Evolutionary conservation across 2,113 vertebrate species (phyloP), one percentile per base, ranked within the genome.

Genomic region (Saccopteryx bilineata): DNA sequence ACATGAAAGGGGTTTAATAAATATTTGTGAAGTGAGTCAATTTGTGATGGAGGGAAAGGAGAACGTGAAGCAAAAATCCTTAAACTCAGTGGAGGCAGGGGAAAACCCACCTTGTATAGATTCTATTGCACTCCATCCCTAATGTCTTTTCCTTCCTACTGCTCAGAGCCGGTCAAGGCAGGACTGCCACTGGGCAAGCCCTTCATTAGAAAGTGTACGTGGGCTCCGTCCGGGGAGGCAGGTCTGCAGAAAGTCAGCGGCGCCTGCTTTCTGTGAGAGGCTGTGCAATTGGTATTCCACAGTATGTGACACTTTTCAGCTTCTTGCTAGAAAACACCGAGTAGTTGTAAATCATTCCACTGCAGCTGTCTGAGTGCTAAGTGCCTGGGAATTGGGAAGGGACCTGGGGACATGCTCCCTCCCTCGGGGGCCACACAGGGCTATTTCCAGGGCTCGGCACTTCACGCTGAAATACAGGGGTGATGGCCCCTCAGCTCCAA

Each of bases 331-430:
- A 83, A 93, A 78, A 58, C 0, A 7, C 90, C 63, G 5, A 58
- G 92, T 4, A 68, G 85, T 14, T 96, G 79, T 96, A 96, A 97
- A 97, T 97, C 97, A 97, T 88, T 54, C 92, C 10, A 12, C 14
- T 12, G 54, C 85, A 89, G 85, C 94, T 96, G 96, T 95, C 95
- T 1, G 0, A 61, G 52, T 23, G 68, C 50, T 89, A 95, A 97
- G 84, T 92, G 92, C 66, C 71, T 90, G 87, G 96, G 87, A 94
- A 96, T 91, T 82, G 81, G 68, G 76, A 65, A 95, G 95, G 90
- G 87, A 74, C 0, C 0, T 19, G 17, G 80, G 50, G 72, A 89
- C 0, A 0, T 18, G 87, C 66, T 81, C 21, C 81, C 3, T 19
- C 65, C 76, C 87, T 26, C 6, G 3, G 92, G 82, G 91, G 50